Base-by-base conservation (phyloP, 2,797 vertebrate species). In the Lepilemur ruficaudatus region DNA sequence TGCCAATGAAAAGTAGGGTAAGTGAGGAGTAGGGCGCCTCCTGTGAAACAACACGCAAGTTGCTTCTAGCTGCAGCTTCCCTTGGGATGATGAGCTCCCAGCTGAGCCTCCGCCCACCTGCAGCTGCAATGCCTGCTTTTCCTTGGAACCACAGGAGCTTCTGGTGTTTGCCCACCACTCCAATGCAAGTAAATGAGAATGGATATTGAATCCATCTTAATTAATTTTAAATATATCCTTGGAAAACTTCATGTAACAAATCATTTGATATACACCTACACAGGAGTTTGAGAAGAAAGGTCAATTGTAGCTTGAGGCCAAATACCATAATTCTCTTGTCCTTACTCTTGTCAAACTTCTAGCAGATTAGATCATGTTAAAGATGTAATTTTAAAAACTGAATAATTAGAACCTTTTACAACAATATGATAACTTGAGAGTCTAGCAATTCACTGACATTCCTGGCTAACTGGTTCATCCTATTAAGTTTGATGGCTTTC, bases 401-500 rank as follows among this genome's bases (percentile, higher is more conserved):
- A 8, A 70, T 78, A 89, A 69, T 30, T 70, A 38, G 7, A 84
- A 61, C 2, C 41, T 83, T 85, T 88, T 46, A 43, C 20, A 76
- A 30, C n/a, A 82, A 38, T 11, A 43, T 28, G 9, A 14, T 94
- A 72, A 89, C 18, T 35, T 55, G n/a, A 69, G 32, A 83, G 12
- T 81, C 41, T 48, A 63, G 38, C 30, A 63, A 38, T 93, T 91
- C 22, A 17, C 73, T 93, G 85, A 78, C n/a, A 18, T 23, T 13
- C 35, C 67, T 87, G 32, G 41, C 23, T 41, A 78, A 48, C 41
- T 70, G 25, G 63, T 91, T 72, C 28, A 10, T 70, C 38, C 41
- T 79, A 32, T 88, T 87, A 88, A 87, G 79, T 76, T 61, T 92
- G 59, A 67, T 90, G 59, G 9, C 57, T 11, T 70, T 91, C 35